These are phyloP conservation scores for Phylloscopus collybita DNA, from an alignment of 2,797 vertebrate species.

Conservation along the genomic window DNA sequence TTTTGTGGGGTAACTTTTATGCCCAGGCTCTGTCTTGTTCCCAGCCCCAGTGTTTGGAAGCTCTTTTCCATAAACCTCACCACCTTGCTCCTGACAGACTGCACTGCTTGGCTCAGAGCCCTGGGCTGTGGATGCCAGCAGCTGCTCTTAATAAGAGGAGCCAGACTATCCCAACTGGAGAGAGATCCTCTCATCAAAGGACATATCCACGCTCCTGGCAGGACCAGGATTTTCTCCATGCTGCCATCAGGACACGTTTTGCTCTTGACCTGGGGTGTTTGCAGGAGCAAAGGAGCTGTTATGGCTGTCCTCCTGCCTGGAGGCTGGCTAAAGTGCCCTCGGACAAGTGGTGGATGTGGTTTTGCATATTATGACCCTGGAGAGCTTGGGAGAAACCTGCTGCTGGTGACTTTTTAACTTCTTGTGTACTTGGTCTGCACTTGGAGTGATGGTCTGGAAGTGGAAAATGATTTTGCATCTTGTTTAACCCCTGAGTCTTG, in stretches of 20 bases:
- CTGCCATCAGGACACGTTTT: fast-evolving
- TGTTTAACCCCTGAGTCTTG: neutral
- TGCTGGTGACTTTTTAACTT: neutral
- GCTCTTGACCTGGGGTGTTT: neutral
- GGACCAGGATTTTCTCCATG: neutral
- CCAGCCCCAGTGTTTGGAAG: neutral
- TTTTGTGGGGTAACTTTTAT: neutral
- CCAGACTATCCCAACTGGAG: neutral
- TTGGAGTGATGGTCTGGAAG: neutral
- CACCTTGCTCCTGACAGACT: neutral
- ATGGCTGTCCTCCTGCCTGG: neutral
- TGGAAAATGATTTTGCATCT: neutral
- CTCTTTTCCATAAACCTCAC: neutral
- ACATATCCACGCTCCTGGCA: neutral
- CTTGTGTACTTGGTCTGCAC: neutral
- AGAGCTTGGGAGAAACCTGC: neutral
- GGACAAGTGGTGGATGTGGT: neutral
- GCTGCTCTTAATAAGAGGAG: neutral
- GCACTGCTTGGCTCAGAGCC: neutral
- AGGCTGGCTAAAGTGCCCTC: neutral
- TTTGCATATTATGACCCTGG: neutral
- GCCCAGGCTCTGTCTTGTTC: neutral
- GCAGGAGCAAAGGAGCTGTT: neutral
- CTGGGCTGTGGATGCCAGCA: neutral
- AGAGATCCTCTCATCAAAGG: neutral